Conservation (phyloP, 2,113 vertebrate species). For the Anguilla japonica region DNA sequence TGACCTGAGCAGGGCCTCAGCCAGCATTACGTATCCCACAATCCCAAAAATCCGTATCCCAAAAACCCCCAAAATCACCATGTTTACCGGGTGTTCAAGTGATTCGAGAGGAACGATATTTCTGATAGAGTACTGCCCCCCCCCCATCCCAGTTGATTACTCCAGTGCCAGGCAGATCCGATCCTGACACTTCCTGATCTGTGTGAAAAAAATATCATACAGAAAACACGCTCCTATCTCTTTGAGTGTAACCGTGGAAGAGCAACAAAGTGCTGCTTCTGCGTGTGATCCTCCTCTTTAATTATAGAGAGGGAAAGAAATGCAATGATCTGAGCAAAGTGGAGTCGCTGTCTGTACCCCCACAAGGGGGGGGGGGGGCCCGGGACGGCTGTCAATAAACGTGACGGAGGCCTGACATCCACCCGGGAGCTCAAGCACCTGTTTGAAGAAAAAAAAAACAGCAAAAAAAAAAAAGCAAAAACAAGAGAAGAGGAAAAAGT, state of each 20-base stretch:
- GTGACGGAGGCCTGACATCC: not conserved
- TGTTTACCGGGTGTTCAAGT: not conserved
- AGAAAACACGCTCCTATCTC: not conserved
- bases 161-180: conserved; percentile 29
- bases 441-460: not conserved
- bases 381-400: not conserved
- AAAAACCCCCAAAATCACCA: conserved; percentile 10
- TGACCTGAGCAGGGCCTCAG: not conserved
- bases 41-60: conserved; percentile 24
- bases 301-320: not conserved
- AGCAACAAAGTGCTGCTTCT: not conserved
- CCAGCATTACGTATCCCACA: conserved; percentile 22
- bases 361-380: not conserved
- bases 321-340: not conserved
- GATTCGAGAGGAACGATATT: not conserved
- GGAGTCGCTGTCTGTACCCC: not conserved
- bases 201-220: not conserved
- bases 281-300: not conserved
- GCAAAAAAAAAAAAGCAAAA: conserved; percentile 39
- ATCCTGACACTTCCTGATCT: not conserved
- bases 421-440: not conserved
- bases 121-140: not conserved
- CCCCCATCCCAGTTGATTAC: conserved; percentile 12
- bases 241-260: not conserved
- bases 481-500: not conserved